Conservation (phyloP, 2,113 vertebrate genomes). For the Benitochromis conjunctus region DNA sequence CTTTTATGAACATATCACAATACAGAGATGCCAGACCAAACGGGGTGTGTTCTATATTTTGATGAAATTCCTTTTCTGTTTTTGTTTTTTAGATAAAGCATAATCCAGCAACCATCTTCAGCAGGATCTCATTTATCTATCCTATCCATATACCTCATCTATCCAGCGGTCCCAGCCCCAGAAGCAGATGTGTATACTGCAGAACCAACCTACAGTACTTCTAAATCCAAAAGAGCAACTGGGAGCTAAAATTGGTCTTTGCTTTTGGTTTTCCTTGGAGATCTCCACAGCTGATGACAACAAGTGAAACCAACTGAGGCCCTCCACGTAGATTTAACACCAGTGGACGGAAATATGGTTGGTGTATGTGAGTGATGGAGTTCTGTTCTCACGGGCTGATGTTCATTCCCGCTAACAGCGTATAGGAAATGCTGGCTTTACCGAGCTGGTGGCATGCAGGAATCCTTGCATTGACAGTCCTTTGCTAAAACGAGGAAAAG, state of each 20-base stretch:
- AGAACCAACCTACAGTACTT: background rate
- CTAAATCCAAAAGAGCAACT: background rate
- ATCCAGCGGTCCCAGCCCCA: constrained; percentile 24
- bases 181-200: background rate
- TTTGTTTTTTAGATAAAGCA: constrained; percentile 41
- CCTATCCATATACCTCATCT: too few relatives aligned
- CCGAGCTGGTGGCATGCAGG: background rate
- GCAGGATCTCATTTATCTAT: too few relatives aligned
- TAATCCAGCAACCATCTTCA: constrained; percentile 9
- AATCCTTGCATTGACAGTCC: constrained; percentile 50
- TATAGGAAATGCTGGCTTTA: background rate
- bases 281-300: background rate
- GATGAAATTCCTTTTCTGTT: background rate
- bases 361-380: background rate
- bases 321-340: background rate
- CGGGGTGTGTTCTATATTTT: background rate
- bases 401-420: background rate
- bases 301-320: background rate
- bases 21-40: background rate
- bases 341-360: background rate
- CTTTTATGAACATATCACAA: background rate
- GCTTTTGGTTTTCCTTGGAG: background rate
- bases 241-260: background rate
- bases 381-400: background rate
- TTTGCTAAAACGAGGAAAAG: constrained; percentile 41